These are phyloP conservation scores for Synergus umbraculus DNA, from an alignment of 2,888 invertebrate species.

Conservation along the genomic window DNA sequence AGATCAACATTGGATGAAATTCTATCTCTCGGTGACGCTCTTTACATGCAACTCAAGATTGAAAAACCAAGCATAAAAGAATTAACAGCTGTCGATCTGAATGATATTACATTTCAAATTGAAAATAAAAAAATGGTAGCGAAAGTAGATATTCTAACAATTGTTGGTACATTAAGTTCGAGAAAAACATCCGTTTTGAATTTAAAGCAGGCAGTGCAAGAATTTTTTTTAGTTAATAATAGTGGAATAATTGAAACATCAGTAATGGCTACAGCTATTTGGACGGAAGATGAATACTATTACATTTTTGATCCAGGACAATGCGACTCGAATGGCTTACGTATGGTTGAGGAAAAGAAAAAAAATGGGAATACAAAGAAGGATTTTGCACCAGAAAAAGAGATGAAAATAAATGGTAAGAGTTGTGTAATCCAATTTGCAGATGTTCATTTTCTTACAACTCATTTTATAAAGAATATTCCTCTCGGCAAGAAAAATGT, in stretches of 20 bases:
- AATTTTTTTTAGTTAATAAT: constrained; percentile 67
- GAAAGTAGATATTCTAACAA: constrained; percentile 68
- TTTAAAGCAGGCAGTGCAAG: constrained; percentile 65
- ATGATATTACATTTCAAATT: constrained; percentile 58
- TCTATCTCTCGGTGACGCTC: constrained; percentile 63
- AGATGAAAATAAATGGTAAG: constrained; percentile 62
- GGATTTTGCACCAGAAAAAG: constrained; percentile 36
- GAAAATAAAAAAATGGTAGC: constrained; percentile 61
- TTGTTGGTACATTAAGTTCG: constrained; percentile 68
- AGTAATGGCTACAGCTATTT: constrained; percentile 78
- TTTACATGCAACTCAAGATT: constrained; percentile 59
- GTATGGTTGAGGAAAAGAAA: constrained; percentile 57
- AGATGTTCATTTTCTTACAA: constrained; percentile 57
- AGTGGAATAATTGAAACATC: constrained; percentile 70
- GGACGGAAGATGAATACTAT: constrained; percentile 80
- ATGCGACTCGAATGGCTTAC: constrained; percentile 72
- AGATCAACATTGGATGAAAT: constrained; percentile 68
- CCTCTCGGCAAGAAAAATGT: constrained; percentile 64
- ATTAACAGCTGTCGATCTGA: constrained; percentile 66
- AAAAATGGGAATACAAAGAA: constrained; percentile 57
- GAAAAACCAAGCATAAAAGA: constrained; percentile 63
- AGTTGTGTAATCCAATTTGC: constrained; percentile 68
- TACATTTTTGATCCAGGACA: constrained; percentile 82
- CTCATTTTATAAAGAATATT: constrained; percentile 62
- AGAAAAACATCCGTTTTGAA: constrained; percentile 64